Base-by-base conservation (phyloP, 92 coral and sea anemone genomes). In the Ricordea florida region DNA sequence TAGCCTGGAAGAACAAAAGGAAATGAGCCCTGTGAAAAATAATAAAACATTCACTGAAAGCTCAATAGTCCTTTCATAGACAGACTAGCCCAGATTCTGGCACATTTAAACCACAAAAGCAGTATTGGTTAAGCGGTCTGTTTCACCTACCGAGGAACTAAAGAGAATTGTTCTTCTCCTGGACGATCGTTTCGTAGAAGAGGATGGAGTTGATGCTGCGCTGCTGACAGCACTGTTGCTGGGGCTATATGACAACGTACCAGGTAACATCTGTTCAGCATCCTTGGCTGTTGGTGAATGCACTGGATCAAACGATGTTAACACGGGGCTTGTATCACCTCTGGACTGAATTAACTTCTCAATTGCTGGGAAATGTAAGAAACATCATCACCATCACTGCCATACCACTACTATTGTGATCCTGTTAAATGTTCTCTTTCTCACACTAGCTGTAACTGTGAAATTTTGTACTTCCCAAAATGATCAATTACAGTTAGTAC, bases 131-230 rank as follows among this genome's bases (percentile, higher is more conserved):
- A 30, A 31, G 24, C 8, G 24, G 55, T 23, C 8, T 26, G 13
- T 14, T 43, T 34, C 24, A 73, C 85, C 26, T 63, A 89, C 80
- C 66, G 75, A 86, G 34, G 56, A 62, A 26, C 86, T 87, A 64
- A 96, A 91, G 45, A 96, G 87, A 90, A 96, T 89, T 20, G 99
- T 96, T 57, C 99, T 76, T 31, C 99, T 76, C 53, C 93, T 87
- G 33, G 88, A 57, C 2, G 96, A 77, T 23, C 99, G 73, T 53
- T 87, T 90, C 11, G 93, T 82, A 2, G 97, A 76, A 9, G 99
- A 86, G 0, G 96, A 86, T 15, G 97, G 99, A 15, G 99, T 96
- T 62, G 92, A 92, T 6, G 89, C 36, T 4, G 88, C 84, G 62
- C 98, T 94, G 75, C 82, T 92, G 29, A 74, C 80, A 28, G 76